These are phyloP conservation scores for Antheraea mylitta DNA, from an alignment of 1,140 invertebrate species.

Conservation along the genomic window DNA sequence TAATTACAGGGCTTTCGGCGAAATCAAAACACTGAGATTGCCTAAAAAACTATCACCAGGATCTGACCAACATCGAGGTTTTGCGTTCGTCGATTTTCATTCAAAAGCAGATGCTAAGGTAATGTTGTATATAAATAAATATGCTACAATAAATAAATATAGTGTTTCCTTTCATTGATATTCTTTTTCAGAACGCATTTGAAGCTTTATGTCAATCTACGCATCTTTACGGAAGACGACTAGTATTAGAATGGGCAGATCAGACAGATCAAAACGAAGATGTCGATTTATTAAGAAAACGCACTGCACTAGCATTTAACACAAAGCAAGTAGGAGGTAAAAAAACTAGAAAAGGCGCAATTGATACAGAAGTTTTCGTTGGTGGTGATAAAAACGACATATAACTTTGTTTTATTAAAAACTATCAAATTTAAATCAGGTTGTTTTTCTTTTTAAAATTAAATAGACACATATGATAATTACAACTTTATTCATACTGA, in stretches of 20 bases:
- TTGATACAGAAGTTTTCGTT: conserved; percentile 76
- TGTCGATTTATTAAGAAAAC: conserved; percentile 89
- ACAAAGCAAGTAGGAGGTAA: conserved; percentile 66
- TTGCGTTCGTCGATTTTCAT: conserved; percentile 97
- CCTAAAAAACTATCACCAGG: conserved; percentile 92
- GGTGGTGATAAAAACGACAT: conserved; percentile 42
- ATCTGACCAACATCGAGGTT: conserved; percentile 93
- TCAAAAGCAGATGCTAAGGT: conserved; percentile 96
- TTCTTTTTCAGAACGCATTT: conserved; percentile 88
- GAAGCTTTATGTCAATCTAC: conserved; percentile 96
- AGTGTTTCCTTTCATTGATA: background rate
- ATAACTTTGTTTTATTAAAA: conserved; percentile 9
- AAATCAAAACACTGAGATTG: conserved; percentile 93
- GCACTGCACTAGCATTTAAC: conserved; percentile 88
- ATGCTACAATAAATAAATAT: conserved; percentile 2
- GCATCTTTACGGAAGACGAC: conserved; percentile 96
- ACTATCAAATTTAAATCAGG: background rate
- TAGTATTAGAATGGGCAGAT: conserved; percentile 98
- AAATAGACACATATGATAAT: background rate
- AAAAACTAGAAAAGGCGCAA: conserved; percentile 78
- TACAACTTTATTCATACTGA: background rate
- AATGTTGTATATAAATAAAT: background rate
- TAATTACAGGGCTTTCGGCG: conserved; percentile 92
- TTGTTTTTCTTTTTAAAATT: background rate
- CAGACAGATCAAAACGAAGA: conserved; percentile 88